These are phyloP conservation scores for Myotis vivesi DNA, from an alignment of 2,797 vertebrate genomes.

Conservation along the genomic window DNA sequence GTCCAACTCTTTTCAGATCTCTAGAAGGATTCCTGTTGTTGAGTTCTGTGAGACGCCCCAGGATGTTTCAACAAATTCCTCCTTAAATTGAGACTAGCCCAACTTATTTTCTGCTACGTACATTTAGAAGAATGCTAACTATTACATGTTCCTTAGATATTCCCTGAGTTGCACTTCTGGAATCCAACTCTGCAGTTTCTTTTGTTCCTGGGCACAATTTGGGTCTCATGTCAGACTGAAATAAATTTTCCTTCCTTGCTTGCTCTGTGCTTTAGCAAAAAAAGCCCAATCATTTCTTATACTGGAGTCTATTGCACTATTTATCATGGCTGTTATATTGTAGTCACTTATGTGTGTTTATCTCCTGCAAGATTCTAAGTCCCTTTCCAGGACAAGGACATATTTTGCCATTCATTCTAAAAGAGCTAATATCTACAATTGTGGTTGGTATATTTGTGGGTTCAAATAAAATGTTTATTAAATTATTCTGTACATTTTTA, in stretches of 20 bases:
- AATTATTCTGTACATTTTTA: neutral
- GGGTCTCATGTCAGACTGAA: constrained; percentile 42
- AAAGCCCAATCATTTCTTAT: constrained; percentile 2
- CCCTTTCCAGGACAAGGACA: constrained; percentile 9
- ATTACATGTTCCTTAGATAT: constrained; percentile 12
- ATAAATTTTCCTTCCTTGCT: constrained; percentile 60
- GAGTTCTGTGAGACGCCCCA: neutral
- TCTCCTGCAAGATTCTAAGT: constrained; percentile 22
- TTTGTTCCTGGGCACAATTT: constrained; percentile 52
- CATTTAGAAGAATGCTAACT: constrained; percentile 38
- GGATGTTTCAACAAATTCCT: neutral
- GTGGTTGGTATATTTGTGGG: neutral
- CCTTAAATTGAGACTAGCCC: neutral
- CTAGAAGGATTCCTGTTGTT: neutral
- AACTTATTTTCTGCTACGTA: neutral
- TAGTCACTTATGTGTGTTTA: constrained; percentile 60
- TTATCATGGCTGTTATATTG: constrained; percentile 46
- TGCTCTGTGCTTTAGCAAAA: constrained; percentile 55
- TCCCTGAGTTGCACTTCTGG: constrained; percentile 53
- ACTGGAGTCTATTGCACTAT: constrained; percentile 42
- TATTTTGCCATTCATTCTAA: constrained; percentile 21
- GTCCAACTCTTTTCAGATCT: neutral
- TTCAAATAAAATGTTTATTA: constrained; percentile 48
- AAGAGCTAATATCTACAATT: neutral
- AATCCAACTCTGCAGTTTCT: constrained; percentile 33